phyloP scores from a whole-genome alignment of 2,113 vertebrate genomes.

The Romanogobio albipinnatus region DNA sequence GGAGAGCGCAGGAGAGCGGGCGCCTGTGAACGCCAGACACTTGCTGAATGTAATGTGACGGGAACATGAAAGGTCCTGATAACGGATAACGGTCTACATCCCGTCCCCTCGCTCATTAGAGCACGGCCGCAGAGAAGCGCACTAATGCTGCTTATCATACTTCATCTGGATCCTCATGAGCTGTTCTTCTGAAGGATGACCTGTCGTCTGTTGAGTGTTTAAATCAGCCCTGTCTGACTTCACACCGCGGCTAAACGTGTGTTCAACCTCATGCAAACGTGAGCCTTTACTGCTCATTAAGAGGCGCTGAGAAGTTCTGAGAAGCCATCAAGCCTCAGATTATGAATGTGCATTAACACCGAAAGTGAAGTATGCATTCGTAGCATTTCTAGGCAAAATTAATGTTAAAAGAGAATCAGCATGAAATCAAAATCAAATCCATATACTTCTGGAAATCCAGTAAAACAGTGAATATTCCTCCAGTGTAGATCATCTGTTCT shows the following conservation, averaged over 20 bases:
- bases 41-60: neutral
- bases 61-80: conserved; percentile 23
- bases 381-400: neutral
- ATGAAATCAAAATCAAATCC: neutral
- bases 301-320: neutral
- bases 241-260: neutral
- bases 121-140: neutral
- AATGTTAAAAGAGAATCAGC: neutral
- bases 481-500: too few relatives aligned
- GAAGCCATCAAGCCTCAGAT: neutral
- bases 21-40: neutral
- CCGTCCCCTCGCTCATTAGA: conserved; percentile 10
- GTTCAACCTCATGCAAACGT: neutral
- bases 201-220: neutral
- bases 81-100: conserved; percentile 13
- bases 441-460: neutral
- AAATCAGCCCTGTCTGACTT: neutral
- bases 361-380: neutral
- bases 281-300: neutral
- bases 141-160: conserved; percentile 34
- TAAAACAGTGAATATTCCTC: too few relatives aligned
- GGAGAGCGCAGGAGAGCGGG: neutral
- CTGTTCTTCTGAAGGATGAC: conserved; percentile 40
- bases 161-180: conserved; percentile 48
- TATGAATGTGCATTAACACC: conserved; percentile 2